A percentile compares a stretch with the other conserved stretches of the same genome.
These are phyloP conservation scores for Saxidomus purpurata DNA, from an alignment of 1,140 invertebrate genomes.

Conservation along the genomic window DNA sequence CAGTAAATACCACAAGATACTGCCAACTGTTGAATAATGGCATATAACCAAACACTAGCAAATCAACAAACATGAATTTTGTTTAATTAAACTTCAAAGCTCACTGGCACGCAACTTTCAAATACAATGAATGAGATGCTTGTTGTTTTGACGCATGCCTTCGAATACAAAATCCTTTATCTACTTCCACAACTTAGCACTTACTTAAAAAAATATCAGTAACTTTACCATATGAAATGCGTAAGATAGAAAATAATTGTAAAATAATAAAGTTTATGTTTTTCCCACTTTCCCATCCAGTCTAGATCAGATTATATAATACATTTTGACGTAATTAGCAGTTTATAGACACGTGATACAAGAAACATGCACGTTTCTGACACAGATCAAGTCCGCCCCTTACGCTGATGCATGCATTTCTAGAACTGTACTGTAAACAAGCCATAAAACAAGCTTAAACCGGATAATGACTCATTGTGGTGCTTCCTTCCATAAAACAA, in stretches of 20 bases:
- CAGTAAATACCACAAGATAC: too few species aligned
- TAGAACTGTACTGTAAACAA: neutral
- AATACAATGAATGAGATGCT: too few species aligned
- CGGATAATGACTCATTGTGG: neutral
- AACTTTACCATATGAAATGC: neutral
- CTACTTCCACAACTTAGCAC: too few species aligned
- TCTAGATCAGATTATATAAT: neutral
- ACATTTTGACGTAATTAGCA: neutral
- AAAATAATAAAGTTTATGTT: neutral
- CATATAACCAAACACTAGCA: too few species aligned
- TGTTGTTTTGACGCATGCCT: too few species aligned
- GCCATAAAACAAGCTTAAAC: neutral
- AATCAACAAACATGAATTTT: too few species aligned
- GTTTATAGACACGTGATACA: slow-evolving; percentile 7
- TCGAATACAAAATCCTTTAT: too few species aligned
- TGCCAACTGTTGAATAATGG: too few species aligned
- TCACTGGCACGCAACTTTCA: too few species aligned
- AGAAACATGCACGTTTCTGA: slow-evolving; percentile 22
- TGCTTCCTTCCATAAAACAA: neutral
- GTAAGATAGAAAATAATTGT: neutral
- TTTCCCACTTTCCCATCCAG: neutral
- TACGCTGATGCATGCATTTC: neutral
- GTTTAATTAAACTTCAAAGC: too few species aligned
- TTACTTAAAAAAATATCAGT: too few species aligned
- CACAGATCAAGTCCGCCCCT: neutral